These are phyloP conservation scores for Alligator mississippiensis DNA, from an alignment of 2,113 vertebrate genomes.

Conservation along the genomic window DNA sequence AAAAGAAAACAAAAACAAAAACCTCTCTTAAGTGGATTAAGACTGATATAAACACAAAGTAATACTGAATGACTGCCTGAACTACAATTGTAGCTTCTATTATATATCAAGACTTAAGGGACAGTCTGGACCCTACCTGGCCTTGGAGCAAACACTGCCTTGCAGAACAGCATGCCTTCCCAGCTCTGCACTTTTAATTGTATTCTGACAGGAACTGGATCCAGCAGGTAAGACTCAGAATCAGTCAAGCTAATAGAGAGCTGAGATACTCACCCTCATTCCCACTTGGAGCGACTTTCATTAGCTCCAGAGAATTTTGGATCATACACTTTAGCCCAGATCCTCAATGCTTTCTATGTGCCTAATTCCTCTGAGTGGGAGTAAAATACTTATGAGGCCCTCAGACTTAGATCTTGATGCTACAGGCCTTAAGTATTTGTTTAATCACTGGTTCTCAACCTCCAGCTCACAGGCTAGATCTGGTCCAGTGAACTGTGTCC, in stretches of 20 bases:
- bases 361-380: not conserved
- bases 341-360: not conserved
- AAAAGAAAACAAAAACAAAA: too few relatives aligned
- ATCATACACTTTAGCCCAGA: not conserved
- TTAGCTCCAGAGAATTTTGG: not conserved
- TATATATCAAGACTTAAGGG: not conserved
- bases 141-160: not conserved
- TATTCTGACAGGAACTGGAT: not conserved
- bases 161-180: not conserved
- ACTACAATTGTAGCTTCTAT: not conserved
- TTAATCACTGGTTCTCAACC: too few relatives aligned
- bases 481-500: too few relatives aligned
- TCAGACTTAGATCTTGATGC: not conserved
- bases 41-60: constrained; percentile 56
- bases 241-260: not conserved
- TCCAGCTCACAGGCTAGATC: too few relatives aligned
- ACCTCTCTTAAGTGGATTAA: constrained; percentile 55
- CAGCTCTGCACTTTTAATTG: not conserved
- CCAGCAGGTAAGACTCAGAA: not conserved
- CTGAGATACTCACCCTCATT: not conserved
- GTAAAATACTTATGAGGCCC: not conserved
- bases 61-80: constrained; percentile 25
- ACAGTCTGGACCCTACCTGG: not conserved
- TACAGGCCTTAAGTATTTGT: not conserved
- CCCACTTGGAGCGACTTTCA: not conserved